Conservation (phyloP, 2,888 invertebrate genomes). For the Yponomeuta plumbellus region DNA sequence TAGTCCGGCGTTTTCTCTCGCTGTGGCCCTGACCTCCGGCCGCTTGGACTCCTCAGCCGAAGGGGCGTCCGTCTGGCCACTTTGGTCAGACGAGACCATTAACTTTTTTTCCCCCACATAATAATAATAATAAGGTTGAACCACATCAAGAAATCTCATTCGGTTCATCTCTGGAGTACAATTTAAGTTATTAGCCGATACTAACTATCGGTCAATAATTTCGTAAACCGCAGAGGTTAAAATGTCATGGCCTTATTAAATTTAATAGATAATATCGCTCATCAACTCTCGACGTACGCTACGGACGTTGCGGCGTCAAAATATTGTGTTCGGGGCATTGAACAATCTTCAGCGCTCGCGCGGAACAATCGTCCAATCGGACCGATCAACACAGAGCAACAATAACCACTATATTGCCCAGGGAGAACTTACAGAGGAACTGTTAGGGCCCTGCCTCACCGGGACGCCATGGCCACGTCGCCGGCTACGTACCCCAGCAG, state of each 20-base stretch:
- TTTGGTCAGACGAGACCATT: too few relatives aligned
- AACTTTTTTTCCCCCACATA: too few relatives aligned
- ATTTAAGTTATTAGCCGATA: slow-evolving; percentile 1
- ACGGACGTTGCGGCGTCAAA: slow-evolving; percentile 29
- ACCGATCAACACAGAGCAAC: slow-evolving; percentile 48
- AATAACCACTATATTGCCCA: slow-evolving; percentile 39
- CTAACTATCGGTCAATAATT: neutral
- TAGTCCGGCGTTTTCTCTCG: too few relatives aligned
- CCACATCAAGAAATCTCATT: too few relatives aligned
- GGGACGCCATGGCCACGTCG: too few relatives aligned
- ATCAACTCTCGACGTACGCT: slow-evolving; percentile 25
- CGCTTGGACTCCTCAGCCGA: too few relatives aligned
- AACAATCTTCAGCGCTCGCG: slow-evolving; percentile 43
- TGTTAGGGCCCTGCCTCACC: too few relatives aligned
- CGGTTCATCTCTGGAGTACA: neutral
- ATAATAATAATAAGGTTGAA: too few relatives aligned
- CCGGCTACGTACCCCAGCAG: too few relatives aligned
- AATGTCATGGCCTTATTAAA: slow-evolving; percentile 45
- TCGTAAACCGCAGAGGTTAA: slow-evolving; percentile 25
- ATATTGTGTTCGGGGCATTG: slow-evolving; percentile 41
- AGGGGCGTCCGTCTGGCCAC: too few relatives aligned
- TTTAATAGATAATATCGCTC: slow-evolving; percentile 41
- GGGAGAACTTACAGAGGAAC: neutral
- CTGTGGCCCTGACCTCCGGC: too few relatives aligned
- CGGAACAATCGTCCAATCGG: slow-evolving; percentile 43